A percentile compares a stretch with the other conserved stretches of the same genome.
Conservation (phyloP, 1,140 invertebrate genomes). For the Euwallacea similis region DNA sequence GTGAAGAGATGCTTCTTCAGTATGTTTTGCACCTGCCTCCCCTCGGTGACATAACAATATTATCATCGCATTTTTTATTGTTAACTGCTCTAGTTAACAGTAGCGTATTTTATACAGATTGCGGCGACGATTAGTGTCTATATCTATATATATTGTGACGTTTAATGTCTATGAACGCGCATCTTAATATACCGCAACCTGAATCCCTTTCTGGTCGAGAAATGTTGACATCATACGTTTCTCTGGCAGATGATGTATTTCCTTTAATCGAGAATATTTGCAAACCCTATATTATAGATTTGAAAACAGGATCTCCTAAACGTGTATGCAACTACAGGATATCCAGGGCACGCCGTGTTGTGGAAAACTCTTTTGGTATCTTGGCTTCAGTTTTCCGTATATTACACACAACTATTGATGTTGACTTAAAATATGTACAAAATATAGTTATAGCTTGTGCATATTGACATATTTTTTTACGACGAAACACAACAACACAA, state of each 20-base stretch:
- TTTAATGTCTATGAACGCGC: background rate
- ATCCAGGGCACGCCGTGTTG: background rate
- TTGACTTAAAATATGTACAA: background rate
- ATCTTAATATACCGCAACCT: background rate
- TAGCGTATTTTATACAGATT: background rate
- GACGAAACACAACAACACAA: background rate
- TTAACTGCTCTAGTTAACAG: background rate
- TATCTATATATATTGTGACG: too few species aligned
- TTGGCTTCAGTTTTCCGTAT: background rate
- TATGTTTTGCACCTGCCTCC: too few species aligned
- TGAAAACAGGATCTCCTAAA: background rate
- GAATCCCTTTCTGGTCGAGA: background rate
- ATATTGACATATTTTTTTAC: background rate
- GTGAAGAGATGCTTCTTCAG: too few species aligned
- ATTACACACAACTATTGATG: background rate
- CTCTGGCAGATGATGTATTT: constrained; percentile 18
- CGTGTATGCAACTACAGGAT: background rate
- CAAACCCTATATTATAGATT: constrained; percentile 7
- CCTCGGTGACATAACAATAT: too few species aligned
- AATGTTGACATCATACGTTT: constrained; percentile 14
- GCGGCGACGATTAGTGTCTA: too few species aligned
- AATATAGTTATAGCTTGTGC: background rate
- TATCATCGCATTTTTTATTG: background rate
- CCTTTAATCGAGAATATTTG: constrained; percentile 13
- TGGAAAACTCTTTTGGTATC: background rate